Evolutionary conservation across 2,797 vertebrate genomes (phyloP), one percentile per base, ranked within the genome.

Genomic region (Hippocampus kuda): DNA sequence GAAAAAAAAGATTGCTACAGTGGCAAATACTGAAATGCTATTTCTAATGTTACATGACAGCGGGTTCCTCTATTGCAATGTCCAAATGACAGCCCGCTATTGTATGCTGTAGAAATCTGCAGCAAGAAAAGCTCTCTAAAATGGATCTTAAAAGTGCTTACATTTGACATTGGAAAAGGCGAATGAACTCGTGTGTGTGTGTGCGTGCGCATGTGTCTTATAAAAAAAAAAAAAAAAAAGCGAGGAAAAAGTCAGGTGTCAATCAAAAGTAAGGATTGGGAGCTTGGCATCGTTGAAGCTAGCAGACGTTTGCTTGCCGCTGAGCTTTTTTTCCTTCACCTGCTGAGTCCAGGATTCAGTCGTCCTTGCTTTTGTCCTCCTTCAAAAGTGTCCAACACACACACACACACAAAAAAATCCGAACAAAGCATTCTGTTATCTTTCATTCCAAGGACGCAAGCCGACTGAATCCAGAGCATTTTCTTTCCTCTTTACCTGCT

Each of bases 271-370:
- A 27, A 48, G 44, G 24, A 30, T 34, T 38, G 30, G 6, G 30
- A 61, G 59, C 26, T 61, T 49, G 26, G 41, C 27, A 65, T 65
- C 48, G 77, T 71, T 74, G 71, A 72, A 68, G 68, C 66, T 65
- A 82, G 72, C 76, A 77, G 26, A 87, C 87, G 13, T 87, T 79
- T 84, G 89, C 89, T 90, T 87, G 91, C 87, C 80, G 86, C 89
- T 89, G 77, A 85, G 80, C 82, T 79, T 78, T 86, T 38, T 38
- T 82, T 61, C 59, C 59, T 61, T 87, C 89, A 88, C 88, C 85
- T 88, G 85, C 87, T 83, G 76, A 81, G 83, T 84, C 85, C 86
- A 86, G 90, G 89, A 90, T 91, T 91, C 90, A 91, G 89, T 87
- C 79, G 83, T 88, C 88, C 86, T 86, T 84, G 73, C 77, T 48